These are phyloP conservation scores for Meiosimyza decipiens DNA, from an alignment of 2,888 invertebrate species.

Conservation along the genomic window DNA sequence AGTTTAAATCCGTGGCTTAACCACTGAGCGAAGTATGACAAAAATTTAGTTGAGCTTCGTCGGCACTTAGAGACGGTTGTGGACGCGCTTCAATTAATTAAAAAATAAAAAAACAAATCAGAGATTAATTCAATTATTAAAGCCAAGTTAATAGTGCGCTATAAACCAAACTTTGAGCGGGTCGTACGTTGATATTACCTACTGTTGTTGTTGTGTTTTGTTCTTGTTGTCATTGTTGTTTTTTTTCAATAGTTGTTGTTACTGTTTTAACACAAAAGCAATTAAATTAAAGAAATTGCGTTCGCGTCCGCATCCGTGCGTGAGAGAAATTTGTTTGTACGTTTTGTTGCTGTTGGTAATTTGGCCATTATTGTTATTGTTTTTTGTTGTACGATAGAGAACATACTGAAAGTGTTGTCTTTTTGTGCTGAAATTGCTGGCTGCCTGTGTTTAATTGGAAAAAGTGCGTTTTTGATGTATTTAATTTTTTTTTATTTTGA, in stretches of 20 bases:
- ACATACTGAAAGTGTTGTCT: no score
- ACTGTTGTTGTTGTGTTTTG: not conserved
- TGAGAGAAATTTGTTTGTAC: slow-evolving; percentile 16
- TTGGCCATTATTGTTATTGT: not conserved
- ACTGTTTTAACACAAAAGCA: slow-evolving; percentile 13
- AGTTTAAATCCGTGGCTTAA: slow-evolving; percentile 23
- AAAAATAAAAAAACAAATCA: not conserved
- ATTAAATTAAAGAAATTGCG: slow-evolving; percentile 18
- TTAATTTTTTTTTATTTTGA: not conserved
- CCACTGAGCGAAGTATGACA: slow-evolving; percentile 42
- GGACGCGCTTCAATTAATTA: slow-evolving; percentile 2
- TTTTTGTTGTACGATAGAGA: not conserved
- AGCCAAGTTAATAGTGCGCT: slow-evolving; percentile 10
- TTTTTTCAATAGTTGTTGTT: no score
- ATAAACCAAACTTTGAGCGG: slow-evolving; percentile 2
- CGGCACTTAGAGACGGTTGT: slow-evolving; percentile 41
- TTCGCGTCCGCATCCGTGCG: not conserved
- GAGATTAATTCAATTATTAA: not conserved
- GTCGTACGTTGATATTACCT: slow-evolving; percentile 6
- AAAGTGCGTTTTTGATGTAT: not conserved
- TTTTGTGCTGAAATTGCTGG: no score
- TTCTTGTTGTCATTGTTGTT: not conserved
- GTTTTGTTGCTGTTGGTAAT: not conserved
- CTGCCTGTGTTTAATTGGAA: not conserved
- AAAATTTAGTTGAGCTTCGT: slow-evolving; percentile 47